phyloP scores from a whole-genome alignment of 1,140 invertebrate genomes.

The Agraylea sexmaculata region DNA sequence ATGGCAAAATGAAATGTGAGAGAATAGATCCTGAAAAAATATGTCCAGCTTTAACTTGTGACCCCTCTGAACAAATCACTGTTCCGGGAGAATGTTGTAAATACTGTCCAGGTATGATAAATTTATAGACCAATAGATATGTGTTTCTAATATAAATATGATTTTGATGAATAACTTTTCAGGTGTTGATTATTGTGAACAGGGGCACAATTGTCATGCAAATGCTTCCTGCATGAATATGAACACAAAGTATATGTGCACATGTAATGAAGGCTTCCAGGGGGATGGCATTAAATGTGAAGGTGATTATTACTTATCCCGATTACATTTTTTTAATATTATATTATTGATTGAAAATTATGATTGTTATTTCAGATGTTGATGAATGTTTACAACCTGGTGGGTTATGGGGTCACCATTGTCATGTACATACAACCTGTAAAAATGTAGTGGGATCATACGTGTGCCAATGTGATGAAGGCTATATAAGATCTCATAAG shows the following conservation, averaged over 20 bases:
- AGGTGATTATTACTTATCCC: constrained; percentile 39
- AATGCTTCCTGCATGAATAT: constrained; percentile 79
- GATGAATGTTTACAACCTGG: constrained; percentile 68
- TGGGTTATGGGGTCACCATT: constrained; percentile 66
- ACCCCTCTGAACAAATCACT: constrained; percentile 60
- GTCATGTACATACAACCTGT: constrained; percentile 67
- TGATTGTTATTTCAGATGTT: constrained; percentile 65
- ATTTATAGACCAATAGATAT: neutral
- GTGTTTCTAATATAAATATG: constrained; percentile 4
- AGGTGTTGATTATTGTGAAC: constrained; percentile 82
- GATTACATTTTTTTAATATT: neutral
- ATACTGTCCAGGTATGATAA: constrained; percentile 67
- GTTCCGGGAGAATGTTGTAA: constrained; percentile 81
- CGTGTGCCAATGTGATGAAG: constrained; percentile 69
- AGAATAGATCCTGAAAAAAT: constrained; percentile 57
- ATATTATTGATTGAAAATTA: too few relatives aligned
- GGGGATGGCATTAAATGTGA: constrained; percentile 68
- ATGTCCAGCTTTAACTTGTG: constrained; percentile 74
- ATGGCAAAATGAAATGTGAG: constrained; percentile 70
- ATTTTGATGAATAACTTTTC: constrained; percentile 17
- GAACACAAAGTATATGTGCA: constrained; percentile 71
- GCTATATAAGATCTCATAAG: constrained; percentile 61
- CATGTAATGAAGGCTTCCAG: constrained; percentile 69
- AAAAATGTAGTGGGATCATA: constrained; percentile 70
- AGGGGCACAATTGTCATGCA: constrained; percentile 69